Evolutionary conservation across 2,113 vertebrate genomes (phyloP).

Genomic region (Clarias batrachus): DNA sequence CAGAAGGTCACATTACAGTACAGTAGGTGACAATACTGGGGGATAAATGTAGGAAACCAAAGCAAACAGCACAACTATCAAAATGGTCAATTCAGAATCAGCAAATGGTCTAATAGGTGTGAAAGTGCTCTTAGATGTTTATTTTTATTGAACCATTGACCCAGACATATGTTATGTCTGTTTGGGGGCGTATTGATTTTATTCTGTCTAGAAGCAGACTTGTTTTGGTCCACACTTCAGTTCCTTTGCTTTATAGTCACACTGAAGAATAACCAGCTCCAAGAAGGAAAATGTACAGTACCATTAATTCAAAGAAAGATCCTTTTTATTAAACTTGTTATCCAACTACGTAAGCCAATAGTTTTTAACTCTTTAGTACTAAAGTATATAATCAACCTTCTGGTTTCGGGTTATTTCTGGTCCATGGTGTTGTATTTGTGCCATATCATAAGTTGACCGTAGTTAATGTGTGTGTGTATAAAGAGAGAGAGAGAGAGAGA

Average conservation of each 20-base stretch:
- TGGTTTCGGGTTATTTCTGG: background rate
- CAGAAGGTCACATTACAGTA: background rate
- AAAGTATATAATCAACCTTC: background rate
- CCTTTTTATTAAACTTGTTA: background rate
- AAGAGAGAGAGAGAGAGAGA: no score
- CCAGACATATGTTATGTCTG: background rate
- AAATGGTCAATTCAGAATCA: background rate
- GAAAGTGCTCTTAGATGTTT: background rate
- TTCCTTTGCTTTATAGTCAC: background rate
- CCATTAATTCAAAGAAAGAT: background rate
- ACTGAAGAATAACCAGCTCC: background rate
- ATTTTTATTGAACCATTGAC: background rate
- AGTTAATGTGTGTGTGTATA: background rate
- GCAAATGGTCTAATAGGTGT: background rate
- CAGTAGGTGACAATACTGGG: background rate
- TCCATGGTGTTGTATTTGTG: background rate
- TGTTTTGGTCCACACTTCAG: background rate
- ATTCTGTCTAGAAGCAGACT: background rate
- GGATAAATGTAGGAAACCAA: background rate
- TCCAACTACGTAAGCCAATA: background rate
- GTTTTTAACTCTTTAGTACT: background rate
- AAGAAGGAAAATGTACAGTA: background rate
- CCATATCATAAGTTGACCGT: background rate
- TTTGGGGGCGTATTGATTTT: background rate
- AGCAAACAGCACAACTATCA: background rate